These are phyloP conservation scores for Lepidurus arcticus DNA, from an alignment of 1,140 invertebrate species.

Conservation along the genomic window DNA sequence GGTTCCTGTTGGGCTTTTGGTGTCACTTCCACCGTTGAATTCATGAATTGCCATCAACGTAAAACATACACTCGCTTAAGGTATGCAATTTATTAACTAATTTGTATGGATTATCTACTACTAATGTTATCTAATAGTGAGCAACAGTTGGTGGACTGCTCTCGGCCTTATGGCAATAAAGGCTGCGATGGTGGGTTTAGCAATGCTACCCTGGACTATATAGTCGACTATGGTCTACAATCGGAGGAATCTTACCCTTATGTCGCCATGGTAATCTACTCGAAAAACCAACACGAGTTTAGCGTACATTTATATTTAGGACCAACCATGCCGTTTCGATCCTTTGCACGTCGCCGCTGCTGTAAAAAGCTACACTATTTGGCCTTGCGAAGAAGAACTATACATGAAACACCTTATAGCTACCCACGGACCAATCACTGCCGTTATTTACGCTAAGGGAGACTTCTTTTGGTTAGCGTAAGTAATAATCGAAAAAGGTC, in stretches of 20 bases:
- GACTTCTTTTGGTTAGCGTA: constrained; percentile 40
- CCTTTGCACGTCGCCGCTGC: neutral
- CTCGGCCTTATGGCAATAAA: neutral
- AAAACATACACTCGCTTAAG: constrained; percentile 19
- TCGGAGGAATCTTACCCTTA: constrained; percentile 26
- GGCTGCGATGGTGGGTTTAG: constrained; percentile 30
- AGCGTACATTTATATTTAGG: neutral
- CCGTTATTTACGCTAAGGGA: constrained; percentile 48
- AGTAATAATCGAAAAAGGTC: neutral
- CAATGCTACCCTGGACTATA: constrained; percentile 23
- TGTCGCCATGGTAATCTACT: constrained; percentile 37
- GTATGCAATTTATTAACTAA: neutral
- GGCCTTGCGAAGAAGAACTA: neutral
- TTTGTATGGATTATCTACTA: neutral
- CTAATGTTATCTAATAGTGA: constrained; percentile 27
- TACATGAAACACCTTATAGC: constrained; percentile 43
- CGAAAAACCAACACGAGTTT: neutral
- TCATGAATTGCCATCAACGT: constrained; percentile 19
- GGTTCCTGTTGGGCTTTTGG: constrained; percentile 33
- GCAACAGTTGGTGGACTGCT: constrained; percentile 34
- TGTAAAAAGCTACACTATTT: neutral
- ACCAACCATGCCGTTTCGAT: neutral
- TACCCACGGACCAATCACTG: constrained; percentile 46
- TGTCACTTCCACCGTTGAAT: constrained; percentile 24
- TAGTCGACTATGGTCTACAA: neutral